These are phyloP conservation scores for Drosophila nr. perissopoda DNA, from an alignment of 2,888 invertebrate genomes.

Conservation along the genomic window DNA sequence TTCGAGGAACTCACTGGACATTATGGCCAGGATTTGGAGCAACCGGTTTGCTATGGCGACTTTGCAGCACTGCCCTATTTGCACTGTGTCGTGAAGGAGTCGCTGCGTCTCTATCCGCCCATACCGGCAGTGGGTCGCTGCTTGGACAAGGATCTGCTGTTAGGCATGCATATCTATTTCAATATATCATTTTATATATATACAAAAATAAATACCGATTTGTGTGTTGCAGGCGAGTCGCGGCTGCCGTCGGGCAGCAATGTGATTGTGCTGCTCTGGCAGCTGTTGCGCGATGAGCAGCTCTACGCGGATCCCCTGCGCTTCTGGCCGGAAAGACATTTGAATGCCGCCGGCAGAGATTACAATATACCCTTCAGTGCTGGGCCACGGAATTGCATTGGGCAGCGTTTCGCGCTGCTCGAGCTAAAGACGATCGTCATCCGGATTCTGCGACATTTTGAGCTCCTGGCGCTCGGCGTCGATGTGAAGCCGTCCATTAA, in stretches of 20 bases:
- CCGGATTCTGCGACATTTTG: constrained; percentile 77
- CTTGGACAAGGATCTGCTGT: constrained; percentile 86
- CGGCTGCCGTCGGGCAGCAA: constrained; percentile 78
- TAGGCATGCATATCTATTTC: constrained; percentile 84
- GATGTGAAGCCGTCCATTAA: constrained; percentile 79
- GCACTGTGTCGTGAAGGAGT: constrained; percentile 89
- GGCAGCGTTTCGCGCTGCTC: constrained; percentile 81
- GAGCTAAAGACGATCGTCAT: constrained; percentile 80
- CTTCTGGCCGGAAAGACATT: constrained; percentile 82
- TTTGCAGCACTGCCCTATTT: constrained; percentile 83
- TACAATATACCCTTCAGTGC: constrained; percentile 83
- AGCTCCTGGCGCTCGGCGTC: constrained; percentile 76
- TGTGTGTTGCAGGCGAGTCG: constrained; percentile 30
- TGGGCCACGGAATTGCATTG: constrained; percentile 86
- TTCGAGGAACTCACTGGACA: constrained; percentile 75
- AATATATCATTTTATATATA: not conserved
- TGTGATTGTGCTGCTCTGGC: constrained; percentile 79
- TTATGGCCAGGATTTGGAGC: constrained; percentile 67
- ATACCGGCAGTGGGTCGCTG: constrained; percentile 88
- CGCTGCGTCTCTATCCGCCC: constrained; percentile 88
- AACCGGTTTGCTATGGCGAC: constrained; percentile 65
- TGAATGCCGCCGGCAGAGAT: constrained; percentile 37
- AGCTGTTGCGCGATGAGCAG: constrained; percentile 74
- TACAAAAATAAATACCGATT: not conserved
- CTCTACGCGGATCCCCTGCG: constrained; percentile 73